Evolutionary conservation across 2,113 vertebrate genomes (phyloP).

Genomic region (Gavia stellata): DNA sequence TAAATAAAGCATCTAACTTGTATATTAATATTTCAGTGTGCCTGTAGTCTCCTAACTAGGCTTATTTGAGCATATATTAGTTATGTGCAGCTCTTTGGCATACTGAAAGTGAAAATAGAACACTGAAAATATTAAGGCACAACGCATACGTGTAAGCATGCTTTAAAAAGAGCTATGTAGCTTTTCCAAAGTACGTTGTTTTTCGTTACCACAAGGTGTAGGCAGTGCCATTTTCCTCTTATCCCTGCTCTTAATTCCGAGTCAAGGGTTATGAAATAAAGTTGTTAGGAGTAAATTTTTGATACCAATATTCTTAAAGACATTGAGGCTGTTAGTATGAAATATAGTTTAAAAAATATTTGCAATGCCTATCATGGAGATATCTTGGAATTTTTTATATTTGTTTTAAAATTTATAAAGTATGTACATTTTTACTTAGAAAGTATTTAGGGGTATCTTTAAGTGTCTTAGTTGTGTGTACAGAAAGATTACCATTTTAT

Average conservation of each 20-base stretch:
- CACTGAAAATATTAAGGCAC: background rate
- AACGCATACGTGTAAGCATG: accelerated
- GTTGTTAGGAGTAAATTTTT: background rate
- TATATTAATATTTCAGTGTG: background rate
- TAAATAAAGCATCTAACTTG: background rate
- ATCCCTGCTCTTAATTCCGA: background rate
- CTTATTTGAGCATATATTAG: background rate
- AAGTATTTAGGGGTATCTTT: background rate
- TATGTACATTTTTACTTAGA: background rate
- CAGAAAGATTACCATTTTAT: background rate
- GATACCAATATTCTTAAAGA: background rate
- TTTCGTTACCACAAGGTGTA: background rate
- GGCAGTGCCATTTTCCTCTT: background rate
- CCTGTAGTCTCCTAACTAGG: background rate
- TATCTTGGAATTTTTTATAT: background rate
- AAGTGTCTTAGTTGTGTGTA: background rate
- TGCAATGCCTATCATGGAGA: background rate
- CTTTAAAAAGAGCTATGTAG: background rate
- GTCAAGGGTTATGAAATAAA: background rate
- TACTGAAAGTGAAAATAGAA: background rate
- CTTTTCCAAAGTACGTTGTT: background rate
- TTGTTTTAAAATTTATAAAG: background rate
- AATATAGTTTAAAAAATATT: background rate
- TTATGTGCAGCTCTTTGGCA: background rate
- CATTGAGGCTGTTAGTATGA: background rate